phyloP scores from a whole-genome alignment of 2,888 invertebrate genomes.

The Chalcis sispes region DNA sequence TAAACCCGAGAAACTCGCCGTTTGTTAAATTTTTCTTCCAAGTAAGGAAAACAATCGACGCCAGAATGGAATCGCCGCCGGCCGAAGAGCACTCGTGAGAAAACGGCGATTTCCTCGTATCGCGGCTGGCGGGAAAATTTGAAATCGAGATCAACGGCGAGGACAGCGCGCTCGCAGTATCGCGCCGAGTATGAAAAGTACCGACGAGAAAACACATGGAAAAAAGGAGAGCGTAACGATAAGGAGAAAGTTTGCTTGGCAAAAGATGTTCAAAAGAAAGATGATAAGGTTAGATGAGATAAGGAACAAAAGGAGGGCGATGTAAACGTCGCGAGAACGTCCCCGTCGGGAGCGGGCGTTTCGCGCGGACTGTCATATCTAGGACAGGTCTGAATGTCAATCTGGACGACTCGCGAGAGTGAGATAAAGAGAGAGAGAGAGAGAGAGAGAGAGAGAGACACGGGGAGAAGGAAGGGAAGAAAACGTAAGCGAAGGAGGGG shows the following conservation, averaged over 20 bases:
- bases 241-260: neutral
- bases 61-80: no score
- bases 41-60: no score
- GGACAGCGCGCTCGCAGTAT: no score
- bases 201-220: neutral
- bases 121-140: no score
- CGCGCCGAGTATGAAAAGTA: no score
- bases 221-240: no score
- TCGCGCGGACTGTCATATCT: slow-evolving; percentile 58
- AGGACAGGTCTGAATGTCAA: slow-evolving; percentile 65
- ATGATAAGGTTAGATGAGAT: neutral
- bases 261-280: no score
- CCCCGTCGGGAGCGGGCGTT: slow-evolving; percentile 53
- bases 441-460: neutral
- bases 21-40: no score
- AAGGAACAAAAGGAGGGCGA: neutral
- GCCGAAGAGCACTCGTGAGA: no score
- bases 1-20: no score
- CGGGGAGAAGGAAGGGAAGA: neutral
- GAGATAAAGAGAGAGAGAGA: slow-evolving; percentile 10
- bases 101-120: no score
- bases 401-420: slow-evolving; percentile 59
- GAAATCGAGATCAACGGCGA: no score
- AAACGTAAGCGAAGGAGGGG: neutral
- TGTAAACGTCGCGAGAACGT: neutral